These are phyloP conservation scores for Itoplectis maculator DNA, from an alignment of 2,888 invertebrate species.

Conservation along the genomic window DNA sequence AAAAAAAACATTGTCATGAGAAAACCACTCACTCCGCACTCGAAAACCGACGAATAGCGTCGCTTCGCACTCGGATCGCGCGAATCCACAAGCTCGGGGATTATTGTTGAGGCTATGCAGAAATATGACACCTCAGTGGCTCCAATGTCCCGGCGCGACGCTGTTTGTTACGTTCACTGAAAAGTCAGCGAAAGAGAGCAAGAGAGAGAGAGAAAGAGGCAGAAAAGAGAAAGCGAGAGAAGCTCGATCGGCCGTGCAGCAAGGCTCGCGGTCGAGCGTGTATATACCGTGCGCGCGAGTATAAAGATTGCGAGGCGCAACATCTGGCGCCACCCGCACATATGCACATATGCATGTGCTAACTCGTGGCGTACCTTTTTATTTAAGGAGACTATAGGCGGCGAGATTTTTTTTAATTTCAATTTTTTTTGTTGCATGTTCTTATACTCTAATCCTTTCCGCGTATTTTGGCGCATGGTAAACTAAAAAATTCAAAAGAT, in stretches of 20 bases:
- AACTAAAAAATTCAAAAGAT: no score
- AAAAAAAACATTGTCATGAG: no score
- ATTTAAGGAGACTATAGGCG: no score
- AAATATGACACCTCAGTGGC: conserved; percentile 71
- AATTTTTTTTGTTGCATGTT: no score
- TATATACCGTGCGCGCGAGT: no score
- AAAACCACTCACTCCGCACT: no score
- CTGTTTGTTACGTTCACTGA: conserved; percentile 40
- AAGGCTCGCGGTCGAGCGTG: conserved; percentile 20
- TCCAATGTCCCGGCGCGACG: conserved; percentile 69
- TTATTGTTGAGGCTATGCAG: conserved; percentile 73
- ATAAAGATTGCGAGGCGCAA: conserved; percentile 77
- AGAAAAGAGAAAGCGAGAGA: not conserved
- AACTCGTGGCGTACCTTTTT: no score
- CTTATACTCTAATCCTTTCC: no score
- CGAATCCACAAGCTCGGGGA: conserved; percentile 65
- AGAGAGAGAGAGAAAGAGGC: conserved; percentile 23
- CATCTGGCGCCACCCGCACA: conserved; percentile 78
- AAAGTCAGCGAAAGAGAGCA: not conserved
- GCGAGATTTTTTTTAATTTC: no score
- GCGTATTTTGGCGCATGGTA: not conserved
- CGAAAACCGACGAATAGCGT: not conserved
- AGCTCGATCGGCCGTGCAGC: conserved; percentile 39
- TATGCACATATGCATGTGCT: conserved; percentile 59
- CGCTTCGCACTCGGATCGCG: not conserved